Conservation (phyloP, 2,797 vertebrate genomes). For the Cygnus olor region DNA sequence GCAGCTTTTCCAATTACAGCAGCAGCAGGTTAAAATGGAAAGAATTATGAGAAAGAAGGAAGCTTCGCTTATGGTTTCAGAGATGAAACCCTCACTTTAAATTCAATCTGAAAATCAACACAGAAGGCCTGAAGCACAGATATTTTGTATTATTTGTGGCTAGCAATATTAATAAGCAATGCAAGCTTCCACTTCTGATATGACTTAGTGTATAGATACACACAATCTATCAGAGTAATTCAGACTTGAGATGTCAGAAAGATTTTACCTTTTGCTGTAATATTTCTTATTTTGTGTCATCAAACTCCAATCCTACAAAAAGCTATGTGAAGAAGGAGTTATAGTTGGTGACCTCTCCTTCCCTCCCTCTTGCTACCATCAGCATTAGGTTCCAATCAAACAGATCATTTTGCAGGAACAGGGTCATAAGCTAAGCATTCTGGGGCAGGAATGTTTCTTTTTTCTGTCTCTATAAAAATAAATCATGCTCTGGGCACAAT, state of each 20-base stretch:
- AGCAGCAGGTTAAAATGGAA: not conserved
- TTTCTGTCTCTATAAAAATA: constrained; percentile 57
- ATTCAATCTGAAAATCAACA: constrained; percentile 12
- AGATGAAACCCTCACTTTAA: not conserved
- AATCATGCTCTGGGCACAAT: constrained; percentile 38
- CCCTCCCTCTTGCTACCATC: constrained; percentile 45
- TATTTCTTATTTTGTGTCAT: constrained; percentile 57
- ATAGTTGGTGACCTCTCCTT: constrained; percentile 38
- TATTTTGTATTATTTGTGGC: constrained; percentile 2
- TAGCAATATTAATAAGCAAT: constrained; percentile 19
- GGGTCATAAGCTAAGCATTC: constrained; percentile 65
- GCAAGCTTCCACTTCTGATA: constrained; percentile 13
- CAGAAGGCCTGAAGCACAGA: not conserved
- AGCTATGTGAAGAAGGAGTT: constrained; percentile 19
- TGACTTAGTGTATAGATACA: not conserved
- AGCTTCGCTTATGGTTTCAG: not conserved
- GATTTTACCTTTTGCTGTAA: constrained; percentile 44
- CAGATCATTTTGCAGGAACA: constrained; percentile 59
- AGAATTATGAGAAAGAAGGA: not conserved
- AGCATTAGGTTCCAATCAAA: constrained; percentile 65
- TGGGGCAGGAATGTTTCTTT: constrained; percentile 63
- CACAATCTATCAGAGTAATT: not conserved
- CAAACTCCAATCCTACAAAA: constrained; percentile 41
- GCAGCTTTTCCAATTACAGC: not conserved
- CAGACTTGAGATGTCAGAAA: not conserved